Evolutionary conservation across 2,888 invertebrate genomes (phyloP), one percentile per base, ranked within the genome.

Genomic region (Phymatocera aterrima): DNA sequence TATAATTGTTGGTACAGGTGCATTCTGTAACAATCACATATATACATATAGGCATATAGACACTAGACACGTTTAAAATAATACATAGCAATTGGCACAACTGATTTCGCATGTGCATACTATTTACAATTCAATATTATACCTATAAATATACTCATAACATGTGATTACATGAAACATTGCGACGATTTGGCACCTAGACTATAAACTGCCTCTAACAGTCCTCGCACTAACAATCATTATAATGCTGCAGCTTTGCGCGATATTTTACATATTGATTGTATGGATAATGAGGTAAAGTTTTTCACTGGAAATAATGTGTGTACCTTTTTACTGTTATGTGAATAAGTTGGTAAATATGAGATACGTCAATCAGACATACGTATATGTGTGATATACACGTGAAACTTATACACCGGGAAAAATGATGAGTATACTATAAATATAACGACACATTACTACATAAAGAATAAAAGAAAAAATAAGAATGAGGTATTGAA

Each of bases 21-120:
- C 72, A 72, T 72, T 51, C 72, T 72, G 72, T 51, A 72, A 72
- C 72, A 72, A 51, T 51, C 28, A 72, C 64, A 64, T 12, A 34
- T 10, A 18, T n/a, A 51, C 10, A 28, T 72, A 21, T 24, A 48
- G 15, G 12, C 31, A 18, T n/a, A n/a, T n/a, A 37, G n/a, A 64
- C 37, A 37, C 37, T 12, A 31, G 8, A 8, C 37, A 37, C 28
- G 57, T 12, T 57, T 15, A 4, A 57, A 4, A 28, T 28, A 57
- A 1, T 10, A 10, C 6, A 40, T 46, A 57, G 24, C 28, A 57
- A 28, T 28, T n/a, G 28, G 43, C 21, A 68, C 15, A 24, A 24
- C 34, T 46, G 1, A 24, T 68, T 28, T 6, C 34, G 28, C n/a
- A n/a, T n/a, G n/a, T n/a, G n/a, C n/a, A n/a, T n/a, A n/a, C n/a